Evolutionary conservation across 2,888 invertebrate species (phyloP), one percentile per base, ranked within the genome.

Genomic region (Andrena chrysosceles): DNA sequence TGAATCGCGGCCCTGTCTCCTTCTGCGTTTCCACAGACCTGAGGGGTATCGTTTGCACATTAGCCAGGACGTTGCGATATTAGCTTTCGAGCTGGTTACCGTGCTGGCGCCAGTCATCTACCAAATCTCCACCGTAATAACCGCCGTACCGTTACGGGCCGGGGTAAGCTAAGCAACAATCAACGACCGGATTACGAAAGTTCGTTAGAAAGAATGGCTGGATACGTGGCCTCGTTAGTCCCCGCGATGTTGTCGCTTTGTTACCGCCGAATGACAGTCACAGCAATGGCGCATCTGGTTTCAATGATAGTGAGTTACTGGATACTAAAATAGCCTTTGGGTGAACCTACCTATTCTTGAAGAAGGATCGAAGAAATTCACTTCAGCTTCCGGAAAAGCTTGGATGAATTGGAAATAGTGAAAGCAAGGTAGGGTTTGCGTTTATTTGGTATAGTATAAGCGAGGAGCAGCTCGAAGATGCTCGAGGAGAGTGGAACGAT

Each of bases 81-180:
- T 87, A 83, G 84, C 78, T 83, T 6, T 76, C 77, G 87, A 87
- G 81, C 81, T 86, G 81, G 87, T 87, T 87, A 86, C 81, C 80
- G 48, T 52, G 20, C 77, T 79, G 84, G 87, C 87, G 87, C 87
- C 85, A 66, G 66, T 72, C 80, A 77, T 84, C 85, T 81, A 87
- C 85, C 35, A 77, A 87, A 85, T 85, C 77, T 70, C 70, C 71
- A 49, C 26, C 20, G 78, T 77, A 85, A 86, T 77, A 70, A 77
- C 68, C 63, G 7, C n/a, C 59, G 56, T 84, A 81, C 87, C 84
- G 87, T 84, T 87, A 79, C 64, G 48, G 59, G 31, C 26, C 33
- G 33, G n/a, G 63, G 54, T 56, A 75, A 81, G 84, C 70, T 71
- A 87, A 83, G 69, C 75, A 75, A 70, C 72, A 10, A 60, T 59